Base-by-base conservation (phyloP, 1,140 invertebrate species). In the Listronotus bonariensis region DNA sequence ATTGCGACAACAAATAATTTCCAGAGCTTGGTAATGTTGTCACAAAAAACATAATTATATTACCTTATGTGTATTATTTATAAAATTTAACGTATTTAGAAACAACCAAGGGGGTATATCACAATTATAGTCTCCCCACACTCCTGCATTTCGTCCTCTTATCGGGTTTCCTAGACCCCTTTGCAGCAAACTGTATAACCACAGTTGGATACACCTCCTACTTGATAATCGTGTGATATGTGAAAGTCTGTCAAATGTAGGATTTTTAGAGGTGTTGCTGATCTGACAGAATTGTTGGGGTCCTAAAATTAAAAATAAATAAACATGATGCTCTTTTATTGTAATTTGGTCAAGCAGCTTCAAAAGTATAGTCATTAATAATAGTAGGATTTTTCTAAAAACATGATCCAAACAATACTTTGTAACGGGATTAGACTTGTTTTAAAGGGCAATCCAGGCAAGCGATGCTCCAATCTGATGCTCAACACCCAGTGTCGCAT, bases 161-260 rank as follows among this genome's bases (percentile, higher is more conserved):
- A 72, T 45, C 6, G 62, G 57, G 5, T 63, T 67, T 0, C 70
- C 74, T 45, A 63, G 38, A 36, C 54, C 81, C n/a, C 74, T 53
- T 89, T 85, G 77, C 93, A 96, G 72, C 93, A 96, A 9, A 89
- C 80, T 7, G 91, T 90, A 69, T 91, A 87, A 1, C 80, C 82
- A 72, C 93, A 96, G 5, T 83, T 72, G 3, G 89, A 85, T 38
- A 89, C 85, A 0, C 87, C 81, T n/a, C 85, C 83, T 0, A 82
- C 74, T 60, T 84, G 79, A 73, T 95, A 96, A 9, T 84, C 75
- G 0, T 86, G 85, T 75, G 95, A 92, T 51, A 90, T 85, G 76
- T 96, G 93, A 43, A 92, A 85, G 74, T 96, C 93, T 0, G 88
- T 86, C 41, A 95, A 74, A 41, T 95, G 89, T 12, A 92, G 79